Percentiles rank a stretch among this genome's conserved stretches.
phyloP scores from a whole-genome alignment of 2,888 invertebrate genomes.

The Cataglyphis cursor region DNA sequence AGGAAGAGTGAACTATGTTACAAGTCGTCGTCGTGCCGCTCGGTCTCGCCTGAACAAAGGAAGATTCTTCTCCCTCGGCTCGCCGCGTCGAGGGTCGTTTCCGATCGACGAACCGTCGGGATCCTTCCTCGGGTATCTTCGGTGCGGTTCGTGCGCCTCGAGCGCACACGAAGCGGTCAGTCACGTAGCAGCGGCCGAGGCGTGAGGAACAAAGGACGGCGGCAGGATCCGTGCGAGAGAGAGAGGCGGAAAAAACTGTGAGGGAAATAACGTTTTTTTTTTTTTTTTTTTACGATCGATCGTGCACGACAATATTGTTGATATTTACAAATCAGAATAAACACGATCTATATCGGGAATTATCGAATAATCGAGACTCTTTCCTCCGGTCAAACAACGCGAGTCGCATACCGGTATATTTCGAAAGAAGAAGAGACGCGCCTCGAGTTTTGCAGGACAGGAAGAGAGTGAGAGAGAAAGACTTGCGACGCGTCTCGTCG shows the following conservation, averaged over 20 bases:
- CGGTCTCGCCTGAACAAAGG: slow-evolving; percentile 78
- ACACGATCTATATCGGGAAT: background rate
- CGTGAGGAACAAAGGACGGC: slow-evolving; percentile 77
- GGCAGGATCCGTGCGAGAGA: slow-evolving; percentile 41
- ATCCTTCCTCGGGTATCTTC: slow-evolving; percentile 77
- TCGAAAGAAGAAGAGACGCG: background rate
- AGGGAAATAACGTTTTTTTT: background rate
- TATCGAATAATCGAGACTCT: background rate
- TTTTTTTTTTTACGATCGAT: background rate
- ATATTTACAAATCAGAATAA: background rate
- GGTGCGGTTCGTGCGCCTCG: slow-evolving; percentile 71
- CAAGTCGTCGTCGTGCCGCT: slow-evolving; percentile 70
- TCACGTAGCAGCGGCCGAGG: slow-evolving; percentile 81
- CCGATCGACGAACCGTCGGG: slow-evolving; percentile 81
- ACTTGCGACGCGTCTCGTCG: slow-evolving; percentile 10
- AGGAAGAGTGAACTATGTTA: slow-evolving; percentile 57
- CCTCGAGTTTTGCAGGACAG: background rate
- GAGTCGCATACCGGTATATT: background rate
- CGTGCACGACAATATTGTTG: background rate
- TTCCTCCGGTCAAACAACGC: background rate
- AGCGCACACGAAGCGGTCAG: slow-evolving; percentile 78
- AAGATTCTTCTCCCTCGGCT: slow-evolving; percentile 69
- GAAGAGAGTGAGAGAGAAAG: background rate
- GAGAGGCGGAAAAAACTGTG: background rate
- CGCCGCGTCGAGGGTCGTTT: slow-evolving; percentile 79